A percentile compares a stretch with the other conserved stretches of the same genome.
phyloP scores from a whole-genome alignment of 1,140 invertebrate genomes.

The Cherax quadricarinatus region DNA sequence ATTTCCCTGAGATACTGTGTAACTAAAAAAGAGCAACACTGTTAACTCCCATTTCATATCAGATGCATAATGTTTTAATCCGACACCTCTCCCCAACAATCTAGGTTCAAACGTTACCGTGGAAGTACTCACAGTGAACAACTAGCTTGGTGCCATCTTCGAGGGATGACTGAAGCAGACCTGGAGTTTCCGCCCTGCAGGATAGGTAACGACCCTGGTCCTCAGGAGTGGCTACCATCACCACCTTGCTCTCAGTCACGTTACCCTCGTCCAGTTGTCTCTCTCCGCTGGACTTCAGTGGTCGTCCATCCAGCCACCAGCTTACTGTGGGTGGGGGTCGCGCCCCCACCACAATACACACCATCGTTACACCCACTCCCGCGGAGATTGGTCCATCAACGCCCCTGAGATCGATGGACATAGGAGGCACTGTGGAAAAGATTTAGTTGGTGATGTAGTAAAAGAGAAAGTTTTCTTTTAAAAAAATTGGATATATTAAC shows the following conservation, averaged over 20 bases:
- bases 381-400: slow-evolving; percentile 84
- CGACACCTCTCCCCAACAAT: too few species aligned
- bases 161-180: slow-evolving; percentile 77
- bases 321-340: slow-evolving; percentile 86
- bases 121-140: slow-evolving; percentile 87
- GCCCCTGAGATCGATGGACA: slow-evolving; percentile 16
- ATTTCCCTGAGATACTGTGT: too few species aligned
- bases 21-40: too few species aligned
- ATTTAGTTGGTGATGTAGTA: background rate
- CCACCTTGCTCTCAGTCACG: slow-evolving; percentile 79
- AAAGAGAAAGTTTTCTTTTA: too few species aligned
- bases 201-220: slow-evolving; percentile 89
- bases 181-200: slow-evolving; percentile 75
- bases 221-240: slow-evolving; percentile 87
- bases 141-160: slow-evolving; percentile 90
- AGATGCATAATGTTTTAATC: too few species aligned
- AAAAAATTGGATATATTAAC: too few species aligned
- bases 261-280: slow-evolving; percentile 80
- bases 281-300: slow-evolving; percentile 43
- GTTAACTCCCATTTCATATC: too few species aligned
- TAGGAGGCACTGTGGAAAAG: slow-evolving; percentile 57
- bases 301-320: slow-evolving; percentile 85
- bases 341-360: slow-evolving; percentile 86
- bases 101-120: too few species aligned
- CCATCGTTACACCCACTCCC: slow-evolving; percentile 85